These are phyloP conservation scores for Lasioglossum calceatum DNA, from an alignment of 2,888 invertebrate species.

Conservation along the genomic window DNA sequence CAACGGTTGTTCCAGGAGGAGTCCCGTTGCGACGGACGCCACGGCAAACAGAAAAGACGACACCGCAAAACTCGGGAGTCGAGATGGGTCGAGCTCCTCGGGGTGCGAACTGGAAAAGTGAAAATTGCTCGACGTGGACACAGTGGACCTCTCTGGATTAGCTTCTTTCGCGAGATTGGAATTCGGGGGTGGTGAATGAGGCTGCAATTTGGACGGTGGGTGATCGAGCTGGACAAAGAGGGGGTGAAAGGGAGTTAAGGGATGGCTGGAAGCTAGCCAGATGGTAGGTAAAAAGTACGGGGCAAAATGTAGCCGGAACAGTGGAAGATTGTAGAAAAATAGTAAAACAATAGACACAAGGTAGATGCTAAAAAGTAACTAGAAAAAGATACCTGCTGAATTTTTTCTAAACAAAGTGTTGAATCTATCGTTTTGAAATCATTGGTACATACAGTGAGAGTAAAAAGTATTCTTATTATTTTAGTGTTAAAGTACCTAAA, in stretches of 20 bases:
- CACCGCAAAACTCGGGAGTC: background rate
- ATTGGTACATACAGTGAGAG: too few species aligned
- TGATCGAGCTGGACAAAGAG: background rate
- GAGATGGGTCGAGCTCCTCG: background rate
- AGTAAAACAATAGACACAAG: background rate
- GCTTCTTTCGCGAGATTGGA: conserved; percentile 6
- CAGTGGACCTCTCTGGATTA: background rate
- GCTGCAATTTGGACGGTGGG: background rate
- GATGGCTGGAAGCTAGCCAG: background rate
- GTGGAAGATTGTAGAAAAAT: background rate
- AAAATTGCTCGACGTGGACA: background rate
- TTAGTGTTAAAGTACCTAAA: background rate
- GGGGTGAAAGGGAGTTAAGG: background rate
- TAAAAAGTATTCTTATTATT: too few species aligned
- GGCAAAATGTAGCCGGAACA: background rate
- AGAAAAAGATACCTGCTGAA: too few species aligned
- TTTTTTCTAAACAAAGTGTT: too few species aligned
- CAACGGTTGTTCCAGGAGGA: conserved; percentile 22
- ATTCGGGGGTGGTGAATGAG: background rate
- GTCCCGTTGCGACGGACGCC: conserved; percentile 7
- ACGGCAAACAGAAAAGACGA: background rate
- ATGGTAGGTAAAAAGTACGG: background rate
- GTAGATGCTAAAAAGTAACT: background rate
- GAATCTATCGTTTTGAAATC: too few species aligned
- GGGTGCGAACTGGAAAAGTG: background rate